Base-by-base conservation (phyloP, 2,888 invertebrate species). In the Plebejus argus region DNA sequence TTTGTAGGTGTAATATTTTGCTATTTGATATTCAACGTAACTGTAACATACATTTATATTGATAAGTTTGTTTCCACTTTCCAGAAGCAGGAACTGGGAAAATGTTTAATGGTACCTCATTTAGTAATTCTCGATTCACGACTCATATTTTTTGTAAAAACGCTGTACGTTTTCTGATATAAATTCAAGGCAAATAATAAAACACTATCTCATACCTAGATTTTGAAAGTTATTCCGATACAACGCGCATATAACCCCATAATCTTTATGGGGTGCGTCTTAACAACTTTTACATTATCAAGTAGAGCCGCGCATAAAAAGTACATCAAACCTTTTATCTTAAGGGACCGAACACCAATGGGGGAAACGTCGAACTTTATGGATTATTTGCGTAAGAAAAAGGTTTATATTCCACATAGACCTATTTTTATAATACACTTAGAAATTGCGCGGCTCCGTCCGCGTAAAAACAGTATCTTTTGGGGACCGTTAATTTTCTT, bases 231-330 rank as follows among this genome's bases (percentile, higher is more conserved):
- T 20, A 61, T 23, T 61, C 23, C 23, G 61, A 61, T 20, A 12
- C 10, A 3, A 23, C 12, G 61, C 61, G 2, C 3, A 15, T 23
- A 23, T 72, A 72, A 49, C 53, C 74, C 53, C 18, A 74, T 74
- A 74, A 74, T 74, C 74, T 74, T 53, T 18, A 18, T 20, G 12
- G 28, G 28, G 74, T 74, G 28, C 45, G 74, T 49, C 49, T 49
- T 74, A 74, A 72, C 72, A 72, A 74, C 74, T 74, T 74, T 49
- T 49, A 74, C 74, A 74, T 74, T 74, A 74, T 74, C 18, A 28
- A 74, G 23, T 49, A 49, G 28, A 53, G 72, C 45, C 33, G 74
- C 49, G 23, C 28, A 53, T 74, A 74, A 74, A 74, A 74, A 74
- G 45, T 15, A 74, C 74, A 53, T 53, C 74, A 53, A 74, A 74